Percentiles rank a stretch among this genome's conserved stretches.
phyloP scores from a whole-genome alignment of 2,797 vertebrate genomes.

The Sebastes diploproa region DNA sequence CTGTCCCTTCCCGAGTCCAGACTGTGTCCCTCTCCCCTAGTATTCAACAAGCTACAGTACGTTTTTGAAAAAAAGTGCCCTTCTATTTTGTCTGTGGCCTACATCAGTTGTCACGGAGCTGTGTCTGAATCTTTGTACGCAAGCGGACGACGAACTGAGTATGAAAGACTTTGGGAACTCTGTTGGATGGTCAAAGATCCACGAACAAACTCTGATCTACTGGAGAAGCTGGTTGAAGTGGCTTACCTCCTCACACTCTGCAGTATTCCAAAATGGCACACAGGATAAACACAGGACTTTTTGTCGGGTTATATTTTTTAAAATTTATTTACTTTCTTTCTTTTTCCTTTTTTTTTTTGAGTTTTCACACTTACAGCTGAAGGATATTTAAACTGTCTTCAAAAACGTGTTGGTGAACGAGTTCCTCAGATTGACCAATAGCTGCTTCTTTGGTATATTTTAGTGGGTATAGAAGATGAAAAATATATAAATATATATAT shows the following conservation, averaged over 20 bases:
- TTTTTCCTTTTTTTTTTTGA: constrained; percentile 18
- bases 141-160: constrained; percentile 49
- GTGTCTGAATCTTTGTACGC: constrained; percentile 51
- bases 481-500: constrained; percentile 76
- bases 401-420: constrained; percentile 74
- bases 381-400: constrained; percentile 85
- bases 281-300: constrained; percentile 68
- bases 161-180: constrained; percentile 44
- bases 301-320: constrained; percentile 66
- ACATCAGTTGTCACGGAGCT: constrained; percentile 53
- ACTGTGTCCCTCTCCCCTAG: constrained; percentile 20
- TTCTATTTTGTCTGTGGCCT: constrained; percentile 76
- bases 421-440: constrained; percentile 92
- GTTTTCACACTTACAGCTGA: constrained; percentile 83
- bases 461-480: constrained; percentile 78
- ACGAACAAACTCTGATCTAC: constrained; percentile 77
- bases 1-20: constrained; percentile 40
- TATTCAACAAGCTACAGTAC: constrained; percentile 20
- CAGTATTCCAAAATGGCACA: constrained; percentile 82
- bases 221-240: constrained; percentile 75
- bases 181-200: constrained; percentile 52
- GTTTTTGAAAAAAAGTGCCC: constrained; percentile 70
- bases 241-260: constrained; percentile 75
- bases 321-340: constrained; percentile 70
- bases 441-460: constrained; percentile 91